These are phyloP conservation scores for Plectrocnemia conspersa DNA, from an alignment of 1,140 invertebrate species.

Conservation along the genomic window DNA sequence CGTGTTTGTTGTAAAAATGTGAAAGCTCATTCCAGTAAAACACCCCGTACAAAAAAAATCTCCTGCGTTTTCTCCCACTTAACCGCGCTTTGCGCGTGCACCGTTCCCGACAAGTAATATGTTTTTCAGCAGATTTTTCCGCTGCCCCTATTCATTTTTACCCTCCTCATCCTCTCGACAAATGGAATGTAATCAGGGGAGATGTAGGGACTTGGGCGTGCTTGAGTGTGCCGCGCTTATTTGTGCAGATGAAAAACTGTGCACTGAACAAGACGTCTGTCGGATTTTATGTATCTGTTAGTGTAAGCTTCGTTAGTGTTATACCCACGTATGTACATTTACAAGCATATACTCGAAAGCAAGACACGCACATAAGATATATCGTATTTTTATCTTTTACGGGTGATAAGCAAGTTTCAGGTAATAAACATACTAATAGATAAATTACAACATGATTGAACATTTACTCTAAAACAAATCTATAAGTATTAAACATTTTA, in stretches of 20 bases:
- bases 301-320: too few relatives aligned
- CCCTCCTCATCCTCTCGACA: neutral
- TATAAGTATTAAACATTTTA: too few relatives aligned
- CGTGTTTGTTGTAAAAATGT: neutral
- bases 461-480: too few relatives aligned
- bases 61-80: constrained; percentile 6
- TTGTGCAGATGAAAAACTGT: neutral
- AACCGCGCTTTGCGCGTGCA: constrained; percentile 1
- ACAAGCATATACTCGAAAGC: too few relatives aligned
- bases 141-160: constrained; percentile 4
- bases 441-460: too few relatives aligned
- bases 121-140: neutral
- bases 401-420: neutral
- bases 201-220: constrained; percentile 1
- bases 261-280: neutral
- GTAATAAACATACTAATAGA: too few relatives aligned
- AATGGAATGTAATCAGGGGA: constrained; percentile 9
- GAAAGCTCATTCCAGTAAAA: constrained; percentile 6
- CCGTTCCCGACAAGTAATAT: neutral
- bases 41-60: neutral
- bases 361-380: neutral
- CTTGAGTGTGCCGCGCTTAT: constrained; percentile 4
- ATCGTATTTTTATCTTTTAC: neutral
- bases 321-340: too few relatives aligned
- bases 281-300: neutral